These are phyloP conservation scores for Unio delphinus DNA, from an alignment of 2,888 invertebrate genomes.

Conservation along the genomic window DNA sequence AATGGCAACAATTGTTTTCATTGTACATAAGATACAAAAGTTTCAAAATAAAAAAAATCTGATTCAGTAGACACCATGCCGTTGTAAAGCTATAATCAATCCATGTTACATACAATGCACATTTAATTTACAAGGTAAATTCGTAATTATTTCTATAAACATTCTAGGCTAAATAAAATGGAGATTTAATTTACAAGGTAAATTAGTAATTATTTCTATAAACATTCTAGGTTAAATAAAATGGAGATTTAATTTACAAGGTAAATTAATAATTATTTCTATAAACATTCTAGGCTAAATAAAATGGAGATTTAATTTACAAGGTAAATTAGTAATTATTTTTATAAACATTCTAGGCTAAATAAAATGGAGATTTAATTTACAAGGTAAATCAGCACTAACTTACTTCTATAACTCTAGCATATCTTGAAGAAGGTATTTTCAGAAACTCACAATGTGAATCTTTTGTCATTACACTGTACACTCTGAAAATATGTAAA, in stretches of 20 bases:
- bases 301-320: too few relatives aligned
- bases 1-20: too few relatives aligned
- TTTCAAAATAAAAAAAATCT: too few relatives aligned
- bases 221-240: too few relatives aligned
- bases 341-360: too few relatives aligned
- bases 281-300: constrained; percentile 55
- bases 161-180: constrained; percentile 55
- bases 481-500: constrained; percentile 39
- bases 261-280: background rate
- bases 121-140: background rate
- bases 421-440: constrained; percentile 64
- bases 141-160: constrained; percentile 8
- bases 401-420: constrained; percentile 62
- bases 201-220: background rate
- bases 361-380: background rate
- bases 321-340: background rate
- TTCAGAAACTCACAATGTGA: constrained; percentile 67
- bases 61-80: too few relatives aligned
- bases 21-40: too few relatives aligned
- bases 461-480: constrained; percentile 59
- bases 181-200: background rate
- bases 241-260: background rate
- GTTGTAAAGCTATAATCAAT: too few relatives aligned
- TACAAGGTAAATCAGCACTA: background rate
- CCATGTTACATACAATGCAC: too few relatives aligned